phyloP scores from a whole-genome alignment of 2,888 invertebrate genomes.

The Syrista parreyssii region DNA sequence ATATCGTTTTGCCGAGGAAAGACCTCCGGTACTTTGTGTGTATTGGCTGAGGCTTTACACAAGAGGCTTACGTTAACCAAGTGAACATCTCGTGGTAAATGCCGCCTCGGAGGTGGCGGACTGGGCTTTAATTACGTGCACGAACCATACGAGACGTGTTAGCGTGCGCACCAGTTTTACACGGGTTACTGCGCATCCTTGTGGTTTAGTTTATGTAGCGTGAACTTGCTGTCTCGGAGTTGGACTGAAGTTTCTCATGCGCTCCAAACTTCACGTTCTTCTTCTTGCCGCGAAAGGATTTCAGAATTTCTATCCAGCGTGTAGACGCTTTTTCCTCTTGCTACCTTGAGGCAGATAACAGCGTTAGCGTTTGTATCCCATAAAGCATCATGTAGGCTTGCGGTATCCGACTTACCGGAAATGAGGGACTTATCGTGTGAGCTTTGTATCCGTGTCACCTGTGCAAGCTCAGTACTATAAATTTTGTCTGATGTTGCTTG shows the following conservation, averaged over 20 bases:
- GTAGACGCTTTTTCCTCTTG: neutral
- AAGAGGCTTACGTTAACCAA: neutral
- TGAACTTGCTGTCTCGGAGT: constrained; percentile 12
- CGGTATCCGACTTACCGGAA: neutral
- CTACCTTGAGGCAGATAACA: neutral
- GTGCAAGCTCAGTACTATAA: neutral
- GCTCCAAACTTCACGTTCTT: neutral
- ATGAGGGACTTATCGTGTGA: neutral
- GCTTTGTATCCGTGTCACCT: neutral
- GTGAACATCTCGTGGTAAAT: neutral
- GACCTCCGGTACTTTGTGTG: neutral
- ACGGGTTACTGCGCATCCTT: constrained; percentile 10
- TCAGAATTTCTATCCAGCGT: neutral
- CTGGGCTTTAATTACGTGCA: constrained; percentile 47
- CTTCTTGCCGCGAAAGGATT: neutral
- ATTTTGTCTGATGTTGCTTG: neutral
- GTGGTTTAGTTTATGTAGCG: constrained; percentile 31
- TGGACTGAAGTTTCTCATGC: neutral
- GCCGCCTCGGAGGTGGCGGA: constrained; percentile 15
- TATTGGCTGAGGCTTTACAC: neutral
- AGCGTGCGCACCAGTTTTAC: constrained; percentile 26
- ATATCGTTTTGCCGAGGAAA: neutral
- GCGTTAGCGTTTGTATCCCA: neutral
- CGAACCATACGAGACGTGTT: constrained; percentile 44
- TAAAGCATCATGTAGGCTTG: neutral